phyloP scores from a whole-genome alignment of 1,140 invertebrate genomes.

The Atta texana region DNA sequence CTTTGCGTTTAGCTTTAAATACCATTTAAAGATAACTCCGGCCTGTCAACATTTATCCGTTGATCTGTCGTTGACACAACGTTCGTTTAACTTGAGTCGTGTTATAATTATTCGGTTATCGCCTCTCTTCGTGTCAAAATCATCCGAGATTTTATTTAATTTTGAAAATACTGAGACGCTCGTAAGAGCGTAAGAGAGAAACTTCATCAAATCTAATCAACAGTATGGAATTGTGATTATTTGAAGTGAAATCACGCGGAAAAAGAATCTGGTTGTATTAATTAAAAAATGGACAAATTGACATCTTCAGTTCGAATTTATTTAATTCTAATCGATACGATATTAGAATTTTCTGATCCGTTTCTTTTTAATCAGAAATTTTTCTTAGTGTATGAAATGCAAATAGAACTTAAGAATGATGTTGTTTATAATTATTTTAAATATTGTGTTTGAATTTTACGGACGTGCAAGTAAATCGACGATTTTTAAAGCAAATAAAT shows the following conservation, averaged over 20 bases:
- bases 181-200: no score
- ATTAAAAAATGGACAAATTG: no score
- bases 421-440: neutral
- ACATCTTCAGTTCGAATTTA: no score
- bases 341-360: no score
- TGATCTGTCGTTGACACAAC: neutral
- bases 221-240: neutral
- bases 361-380: no score
- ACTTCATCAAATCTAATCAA: no score
- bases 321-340: no score
- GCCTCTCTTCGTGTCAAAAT: neutral
- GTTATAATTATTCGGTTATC: neutral
- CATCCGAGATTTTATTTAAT: neutral
- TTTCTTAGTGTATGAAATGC: no score
- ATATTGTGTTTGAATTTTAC: neutral
- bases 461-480: neutral
- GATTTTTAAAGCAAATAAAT: constrained; percentile 10
- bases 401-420: no score
- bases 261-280: no score
- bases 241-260: neutral
- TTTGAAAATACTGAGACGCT: neutral
- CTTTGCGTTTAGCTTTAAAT: constrained; percentile 23
- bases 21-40: neutral
- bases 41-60: neutral
- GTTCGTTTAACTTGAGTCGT: neutral